These are phyloP conservation scores for Tautogolabrus adspersus DNA, from an alignment of 2,113 vertebrate species.

Conservation along the genomic window DNA sequence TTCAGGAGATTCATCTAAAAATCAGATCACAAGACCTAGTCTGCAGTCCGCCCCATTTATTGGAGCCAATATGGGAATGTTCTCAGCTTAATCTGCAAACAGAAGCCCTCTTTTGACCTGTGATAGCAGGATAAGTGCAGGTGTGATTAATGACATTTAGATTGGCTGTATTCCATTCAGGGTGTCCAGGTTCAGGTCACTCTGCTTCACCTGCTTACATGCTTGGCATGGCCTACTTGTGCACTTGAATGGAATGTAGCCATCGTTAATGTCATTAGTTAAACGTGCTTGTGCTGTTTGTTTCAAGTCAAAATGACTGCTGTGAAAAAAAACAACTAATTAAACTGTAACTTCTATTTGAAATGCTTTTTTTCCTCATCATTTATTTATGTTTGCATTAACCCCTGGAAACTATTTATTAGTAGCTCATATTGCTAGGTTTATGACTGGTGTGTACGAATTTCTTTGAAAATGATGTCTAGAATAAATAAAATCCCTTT, in stretches of 20 bases:
- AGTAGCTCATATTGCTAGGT: no score
- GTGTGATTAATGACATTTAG: not conserved
- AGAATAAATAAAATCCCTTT: no score
- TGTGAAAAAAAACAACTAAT: not conserved
- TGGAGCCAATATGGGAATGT: not conserved
- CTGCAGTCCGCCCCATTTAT: not conserved
- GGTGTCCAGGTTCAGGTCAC: not conserved
- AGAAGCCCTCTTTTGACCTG: not conserved
- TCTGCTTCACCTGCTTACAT: not conserved
- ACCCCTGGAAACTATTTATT: no score
- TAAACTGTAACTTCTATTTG: not conserved
- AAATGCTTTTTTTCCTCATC: no score
- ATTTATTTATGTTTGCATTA: no score
- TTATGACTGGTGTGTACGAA: no score
- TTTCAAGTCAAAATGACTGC: no score
- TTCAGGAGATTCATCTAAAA: not conserved
- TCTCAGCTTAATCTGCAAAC: not conserved
- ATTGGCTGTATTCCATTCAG: not conserved
- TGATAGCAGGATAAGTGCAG: not conserved
- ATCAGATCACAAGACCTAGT: not conserved
- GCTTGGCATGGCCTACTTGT: not conserved
- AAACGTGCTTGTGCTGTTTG: no score
- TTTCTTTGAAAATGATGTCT: no score
- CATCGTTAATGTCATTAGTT: no score
- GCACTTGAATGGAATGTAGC: not conserved